A percentile compares a stretch with the other conserved stretches of the same genome.
Evolutionary conservation across 2,797 vertebrate species (phyloP).

Genomic region (Chelidonichthys spinosus): DNA sequence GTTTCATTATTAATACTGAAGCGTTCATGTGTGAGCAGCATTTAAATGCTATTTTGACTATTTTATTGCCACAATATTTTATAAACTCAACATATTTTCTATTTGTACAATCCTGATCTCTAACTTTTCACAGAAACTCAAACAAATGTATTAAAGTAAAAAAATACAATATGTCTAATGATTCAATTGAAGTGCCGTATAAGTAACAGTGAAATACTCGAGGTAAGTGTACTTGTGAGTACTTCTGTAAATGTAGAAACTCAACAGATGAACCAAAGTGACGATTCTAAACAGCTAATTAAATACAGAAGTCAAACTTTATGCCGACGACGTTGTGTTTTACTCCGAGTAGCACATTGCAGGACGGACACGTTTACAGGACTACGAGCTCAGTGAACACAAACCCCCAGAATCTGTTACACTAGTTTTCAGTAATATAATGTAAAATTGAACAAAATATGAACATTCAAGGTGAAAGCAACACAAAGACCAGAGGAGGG

Average conservation of each 20-base stretch:
- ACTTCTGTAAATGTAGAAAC: neutral
- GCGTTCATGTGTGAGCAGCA: neutral
- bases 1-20: neutral
- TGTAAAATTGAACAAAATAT: neutral
- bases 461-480: too few relatives aligned
- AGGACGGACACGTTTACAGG: conserved; percentile 50
- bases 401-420: conserved; percentile 25
- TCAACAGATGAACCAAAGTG: neutral
- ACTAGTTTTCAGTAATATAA: neutral
- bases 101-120: neutral
- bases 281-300: neutral
- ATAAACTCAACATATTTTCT: neutral
- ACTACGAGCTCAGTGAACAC: conserved; percentile 49
- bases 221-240: neutral
- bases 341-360: conserved; percentile 56
- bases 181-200: neutral
- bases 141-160: neutral
- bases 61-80: neutral
- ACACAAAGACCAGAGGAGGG: too few relatives aligned
- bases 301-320: conserved; percentile 14
- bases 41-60: neutral
- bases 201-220: neutral
- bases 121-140: neutral
- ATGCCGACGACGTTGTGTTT: conserved; percentile 21
- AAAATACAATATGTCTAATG: neutral